These are phyloP conservation scores for Colaptes auratus DNA, from an alignment of 2,113 vertebrate genomes.

Conservation along the genomic window DNA sequence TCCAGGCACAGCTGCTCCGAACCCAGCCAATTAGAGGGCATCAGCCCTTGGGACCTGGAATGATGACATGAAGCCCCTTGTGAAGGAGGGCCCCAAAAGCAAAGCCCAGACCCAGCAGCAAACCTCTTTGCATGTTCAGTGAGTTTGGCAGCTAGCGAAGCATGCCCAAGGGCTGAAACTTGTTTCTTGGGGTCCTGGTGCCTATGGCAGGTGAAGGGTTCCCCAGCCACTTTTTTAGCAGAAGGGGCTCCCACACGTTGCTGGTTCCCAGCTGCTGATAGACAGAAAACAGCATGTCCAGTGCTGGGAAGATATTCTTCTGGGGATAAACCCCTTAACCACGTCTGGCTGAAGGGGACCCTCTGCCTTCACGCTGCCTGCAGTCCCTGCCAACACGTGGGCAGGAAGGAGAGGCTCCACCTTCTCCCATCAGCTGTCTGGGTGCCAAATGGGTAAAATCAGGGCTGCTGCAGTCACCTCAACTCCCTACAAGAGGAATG, in stretches of 20 bases:
- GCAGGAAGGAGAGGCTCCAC: neutral
- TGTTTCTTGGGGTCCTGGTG: neutral
- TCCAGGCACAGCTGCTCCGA: neutral
- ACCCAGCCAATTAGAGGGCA: neutral
- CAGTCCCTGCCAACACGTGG: rapidly evolving
- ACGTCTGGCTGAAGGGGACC: neutral
- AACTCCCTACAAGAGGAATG: neutral
- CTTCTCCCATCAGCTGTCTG: neutral
- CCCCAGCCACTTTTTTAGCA: neutral
- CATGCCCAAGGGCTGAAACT: rapidly evolving
- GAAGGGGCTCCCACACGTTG: rapidly evolving
- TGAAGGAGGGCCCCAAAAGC: neutral
- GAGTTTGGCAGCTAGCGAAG: neutral
- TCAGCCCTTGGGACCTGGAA: rapidly evolving
- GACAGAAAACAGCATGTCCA: rapidly evolving
- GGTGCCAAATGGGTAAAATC: constrained; percentile 1
- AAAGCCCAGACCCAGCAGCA: neutral
- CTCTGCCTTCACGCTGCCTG: rapidly evolving
- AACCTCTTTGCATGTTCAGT: rapidly evolving
- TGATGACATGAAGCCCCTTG: rapidly evolving
- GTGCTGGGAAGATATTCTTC: neutral
- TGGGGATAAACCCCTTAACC: neutral
- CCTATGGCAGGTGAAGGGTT: rapidly evolving
- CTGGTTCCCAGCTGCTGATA: rapidly evolving
- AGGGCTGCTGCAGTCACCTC: neutral